Evolutionary conservation across 2,888 invertebrate genomes (phyloP), one percentile per base, ranked within the genome.

Genomic region (Drosophila limbata): DNA sequence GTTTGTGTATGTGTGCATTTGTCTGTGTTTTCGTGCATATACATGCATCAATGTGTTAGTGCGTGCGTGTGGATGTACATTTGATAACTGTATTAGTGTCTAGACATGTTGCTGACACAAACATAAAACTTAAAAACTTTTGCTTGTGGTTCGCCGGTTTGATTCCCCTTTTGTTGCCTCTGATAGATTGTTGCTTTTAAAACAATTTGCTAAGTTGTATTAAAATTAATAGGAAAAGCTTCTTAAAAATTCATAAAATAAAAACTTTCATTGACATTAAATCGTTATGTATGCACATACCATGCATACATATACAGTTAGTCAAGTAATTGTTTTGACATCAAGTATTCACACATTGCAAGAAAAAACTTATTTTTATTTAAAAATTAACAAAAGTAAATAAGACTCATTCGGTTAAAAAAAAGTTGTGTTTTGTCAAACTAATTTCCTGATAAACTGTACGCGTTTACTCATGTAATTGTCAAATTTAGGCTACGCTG

Each of bases 41-140:
- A 45, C 33, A 42, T 53, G 13, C 28, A 39, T 47, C 33, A 3
- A 17, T 64, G 44, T 33, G 37, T 39, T 11, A 21, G 51, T 60
- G 51, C 10, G 35, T 25, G 44, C n/a, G n/a, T 59, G 13, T 44
- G 35, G 53, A 28, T 59, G 17, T 39, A 15, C 45, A 33, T 52
- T 65, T 73, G 61, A 72, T 76, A 76, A 67, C 73, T 79, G 79
- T 79, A 77, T 79, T 81, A 55, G 83, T 84, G 83, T 86, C 87
- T 83, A 84, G 83, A 86, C 83, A 83, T 83, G 83, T 86, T 83
- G 83, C 84, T 77, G 78, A 77, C 76, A 76, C 59, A 65, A 73
- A 65, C 51, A 65, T 39, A 47, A 62, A 77, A 65, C 51, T 65
- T 39, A 47, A 60, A 73, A 76, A 73, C 15, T 52, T 66, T 57